A percentile compares a stretch with the other conserved stretches of the same genome.
phyloP scores from a whole-genome alignment of 2,113 vertebrate genomes.

The Grantiella picta region DNA sequence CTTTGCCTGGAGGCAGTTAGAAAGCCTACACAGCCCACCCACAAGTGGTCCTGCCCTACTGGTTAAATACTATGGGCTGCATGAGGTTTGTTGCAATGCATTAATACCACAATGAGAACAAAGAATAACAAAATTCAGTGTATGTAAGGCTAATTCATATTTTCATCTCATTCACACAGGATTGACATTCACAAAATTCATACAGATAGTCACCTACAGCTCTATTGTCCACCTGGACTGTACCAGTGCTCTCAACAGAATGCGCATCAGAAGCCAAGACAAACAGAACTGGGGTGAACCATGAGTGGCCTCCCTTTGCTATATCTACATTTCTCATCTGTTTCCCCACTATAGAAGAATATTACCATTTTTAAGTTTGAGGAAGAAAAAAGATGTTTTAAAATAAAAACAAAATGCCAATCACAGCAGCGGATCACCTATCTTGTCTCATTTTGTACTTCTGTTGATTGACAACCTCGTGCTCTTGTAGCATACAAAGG shows the following conservation, averaged over 20 bases:
- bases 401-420: slow-evolving; percentile 62
- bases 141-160: slow-evolving; percentile 19
- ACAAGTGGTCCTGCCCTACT: not conserved
- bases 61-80: not conserved
- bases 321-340: not conserved
- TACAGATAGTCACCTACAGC: not conserved
- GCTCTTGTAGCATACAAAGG: slow-evolving; percentile 56
- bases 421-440: slow-evolving; percentile 29
- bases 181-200: not conserved
- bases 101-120: not conserved
- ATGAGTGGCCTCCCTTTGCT: not conserved
- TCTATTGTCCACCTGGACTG: not conserved
- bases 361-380: slow-evolving; percentile 38
- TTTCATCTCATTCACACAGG: not conserved
- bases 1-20: not conserved
- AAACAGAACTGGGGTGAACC: not conserved
- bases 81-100: not conserved
- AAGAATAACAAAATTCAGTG: not conserved
- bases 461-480: slow-evolving; percentile 57
- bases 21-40: not conserved
- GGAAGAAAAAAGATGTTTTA: not conserved
- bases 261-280: not conserved
- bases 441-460: slow-evolving; percentile 55
- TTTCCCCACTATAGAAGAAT: not conserved
- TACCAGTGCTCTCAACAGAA: not conserved